phyloP scores from a whole-genome alignment of 2,797 vertebrate genomes.

The Artibeus lituratus region DNA sequence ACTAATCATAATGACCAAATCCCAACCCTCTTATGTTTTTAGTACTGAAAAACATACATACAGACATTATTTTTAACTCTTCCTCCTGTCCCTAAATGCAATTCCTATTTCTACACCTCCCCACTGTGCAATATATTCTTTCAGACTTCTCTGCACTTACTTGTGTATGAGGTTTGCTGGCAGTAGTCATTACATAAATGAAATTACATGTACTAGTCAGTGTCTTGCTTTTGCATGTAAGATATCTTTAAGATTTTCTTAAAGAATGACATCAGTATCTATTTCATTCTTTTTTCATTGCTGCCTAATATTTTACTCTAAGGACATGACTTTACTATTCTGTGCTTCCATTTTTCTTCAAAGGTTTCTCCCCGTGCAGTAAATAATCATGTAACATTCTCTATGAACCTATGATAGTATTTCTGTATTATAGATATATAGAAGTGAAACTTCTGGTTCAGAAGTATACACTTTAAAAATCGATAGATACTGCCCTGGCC shows the following conservation, averaged over 20 bases:
- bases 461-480: neutral
- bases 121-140: neutral
- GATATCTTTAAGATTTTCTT: neutral
- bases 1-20: neutral
- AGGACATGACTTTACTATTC: neutral
- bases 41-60: neutral
- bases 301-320: neutral
- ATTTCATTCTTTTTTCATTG: neutral
- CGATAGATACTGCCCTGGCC: neutral
- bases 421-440: neutral
- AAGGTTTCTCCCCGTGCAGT: neutral
- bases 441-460: neutral
- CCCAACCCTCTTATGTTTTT: neutral
- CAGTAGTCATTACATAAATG: neutral
- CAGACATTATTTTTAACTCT: neutral
- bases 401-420: neutral
- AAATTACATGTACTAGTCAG: neutral
- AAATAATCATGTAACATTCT: neutral
- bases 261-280: neutral
- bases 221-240: slow-evolving; percentile 1
- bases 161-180: neutral
- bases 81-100: neutral
- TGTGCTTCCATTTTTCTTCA: slow-evolving; percentile 3
- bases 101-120: neutral
- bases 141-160: neutral